These are phyloP conservation scores for Drosophila bocqueti DNA, from an alignment of 1,140 invertebrate species.

Conservation along the genomic window DNA sequence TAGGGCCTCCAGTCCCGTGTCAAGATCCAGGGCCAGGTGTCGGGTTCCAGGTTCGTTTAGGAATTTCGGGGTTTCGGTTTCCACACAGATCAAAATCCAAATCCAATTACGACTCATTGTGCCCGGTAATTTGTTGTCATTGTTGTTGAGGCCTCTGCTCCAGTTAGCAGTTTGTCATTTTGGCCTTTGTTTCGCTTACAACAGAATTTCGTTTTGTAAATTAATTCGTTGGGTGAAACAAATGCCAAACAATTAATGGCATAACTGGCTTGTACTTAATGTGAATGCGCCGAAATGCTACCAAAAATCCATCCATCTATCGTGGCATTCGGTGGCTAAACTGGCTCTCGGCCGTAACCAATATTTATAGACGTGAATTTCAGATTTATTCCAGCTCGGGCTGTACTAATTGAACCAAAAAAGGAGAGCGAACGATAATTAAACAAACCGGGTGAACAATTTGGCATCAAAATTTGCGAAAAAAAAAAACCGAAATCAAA, in stretches of 20 bases:
- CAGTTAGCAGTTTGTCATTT: constrained; percentile 47
- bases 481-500: background rate
- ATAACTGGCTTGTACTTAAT: constrained; percentile 62
- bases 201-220: constrained; percentile 49
- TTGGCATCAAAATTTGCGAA: background rate
- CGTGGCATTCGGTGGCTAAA: constrained; percentile 52
- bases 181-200: constrained; percentile 38
- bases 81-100: constrained; percentile 12
- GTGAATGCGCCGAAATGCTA: constrained; percentile 60
- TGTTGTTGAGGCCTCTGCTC: constrained; percentile 54
- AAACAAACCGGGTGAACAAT: constrained; percentile 47
- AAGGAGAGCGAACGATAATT: constrained; percentile 60
- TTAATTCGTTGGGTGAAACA: constrained; percentile 62
- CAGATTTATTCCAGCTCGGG: constrained; percentile 38
- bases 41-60: constrained; percentile 29
- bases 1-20: constrained; percentile 12
- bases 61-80: background rate
- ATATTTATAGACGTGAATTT: constrained; percentile 63
- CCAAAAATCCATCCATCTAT: constrained; percentile 69
- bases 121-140: constrained; percentile 68
- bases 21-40: constrained; percentile 40
- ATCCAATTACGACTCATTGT: constrained; percentile 59
- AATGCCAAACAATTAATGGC: constrained; percentile 53
- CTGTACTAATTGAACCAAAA: constrained; percentile 56
- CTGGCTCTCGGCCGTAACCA: constrained; percentile 29